Evolutionary conservation across 2,797 vertebrate genomes (phyloP).

Genomic region (Anisognathus igniventris): DNA sequence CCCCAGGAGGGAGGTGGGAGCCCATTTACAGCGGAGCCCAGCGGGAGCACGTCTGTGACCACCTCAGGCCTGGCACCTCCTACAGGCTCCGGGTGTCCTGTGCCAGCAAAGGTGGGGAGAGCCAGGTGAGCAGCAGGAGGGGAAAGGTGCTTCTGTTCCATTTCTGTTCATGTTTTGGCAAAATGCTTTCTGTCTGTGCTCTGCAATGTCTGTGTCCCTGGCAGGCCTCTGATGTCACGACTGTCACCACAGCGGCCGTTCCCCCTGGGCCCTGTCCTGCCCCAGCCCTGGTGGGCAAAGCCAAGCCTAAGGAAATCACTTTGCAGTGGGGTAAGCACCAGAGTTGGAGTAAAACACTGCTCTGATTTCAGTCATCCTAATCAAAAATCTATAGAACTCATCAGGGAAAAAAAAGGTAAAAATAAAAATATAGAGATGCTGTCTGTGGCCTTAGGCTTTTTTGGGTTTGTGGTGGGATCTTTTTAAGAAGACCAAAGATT

Average conservation of each 20-base stretch:
- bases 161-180: neutral
- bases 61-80: slow-evolving; percentile 72
- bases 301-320: slow-evolving; percentile 70
- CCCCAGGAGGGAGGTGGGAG: slow-evolving; percentile 74
- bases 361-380: neutral
- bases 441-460: accelerated
- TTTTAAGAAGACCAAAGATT: neutral
- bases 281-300: slow-evolving; percentile 58
- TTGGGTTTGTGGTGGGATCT: neutral
- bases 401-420: neutral
- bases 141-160: neutral
- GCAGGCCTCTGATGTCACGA: slow-evolving; percentile 74
- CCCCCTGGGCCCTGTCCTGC: slow-evolving; percentile 67
- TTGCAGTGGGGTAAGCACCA: slow-evolving; percentile 75
- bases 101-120: slow-evolving; percentile 71
- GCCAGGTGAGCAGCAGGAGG: slow-evolving; percentile 66
- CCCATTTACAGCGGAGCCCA: slow-evolving; percentile 66
- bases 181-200: neutral
- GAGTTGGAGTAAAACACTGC: neutral
- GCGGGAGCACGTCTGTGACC: slow-evolving; percentile 74
- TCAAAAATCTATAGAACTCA: neutral
- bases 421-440: accelerated
- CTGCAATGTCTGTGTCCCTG: neutral
- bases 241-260: slow-evolving; percentile 71
- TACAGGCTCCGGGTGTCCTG: slow-evolving; percentile 78